Evolutionary conservation across 2,797 vertebrate genomes (phyloP).

Genomic region (Aphelocoma californica): DNA sequence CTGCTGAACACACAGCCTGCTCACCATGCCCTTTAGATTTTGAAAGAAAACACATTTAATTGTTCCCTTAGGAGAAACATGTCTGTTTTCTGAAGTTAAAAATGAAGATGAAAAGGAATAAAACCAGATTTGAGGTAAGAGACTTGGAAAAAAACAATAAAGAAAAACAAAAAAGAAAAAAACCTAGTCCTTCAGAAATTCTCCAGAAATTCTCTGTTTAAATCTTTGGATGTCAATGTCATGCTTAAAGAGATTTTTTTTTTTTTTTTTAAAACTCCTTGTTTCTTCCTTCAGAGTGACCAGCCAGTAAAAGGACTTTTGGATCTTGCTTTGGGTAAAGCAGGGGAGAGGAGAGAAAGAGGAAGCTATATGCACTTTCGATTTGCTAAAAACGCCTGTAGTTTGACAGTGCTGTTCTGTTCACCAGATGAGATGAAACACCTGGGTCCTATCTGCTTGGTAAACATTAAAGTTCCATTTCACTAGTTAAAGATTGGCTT

Average conservation of each 20-base stretch:
- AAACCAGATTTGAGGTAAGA: conserved; percentile 37
- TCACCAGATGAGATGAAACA: conserved; percentile 67
- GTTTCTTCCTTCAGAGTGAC: background rate
- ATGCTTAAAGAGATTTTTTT: background rate
- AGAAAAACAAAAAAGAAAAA: background rate
- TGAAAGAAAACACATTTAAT: conserved; percentile 72
- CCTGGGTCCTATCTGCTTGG: conserved; percentile 76
- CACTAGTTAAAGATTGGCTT: conserved; percentile 76
- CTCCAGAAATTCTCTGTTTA: background rate
- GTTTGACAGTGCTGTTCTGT: conserved; percentile 52
- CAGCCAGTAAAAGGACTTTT: background rate
- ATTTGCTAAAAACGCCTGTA: conserved; percentile 39
- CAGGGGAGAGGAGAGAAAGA: background rate
- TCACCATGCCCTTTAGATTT: conserved; percentile 70
- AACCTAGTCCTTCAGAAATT: background rate
- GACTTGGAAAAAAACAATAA: background rate
- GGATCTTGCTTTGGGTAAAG: background rate
- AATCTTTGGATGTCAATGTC: background rate
- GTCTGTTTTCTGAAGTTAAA: conserved; percentile 70
- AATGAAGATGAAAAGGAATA: conserved; percentile 44
- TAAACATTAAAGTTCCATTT: conserved; percentile 80
- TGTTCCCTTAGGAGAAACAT: conserved; percentile 68
- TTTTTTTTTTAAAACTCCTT: background rate
- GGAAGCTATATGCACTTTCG: background rate
- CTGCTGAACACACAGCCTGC: conserved; percentile 54